A percentile compares a stretch with the other conserved stretches of the same genome.
Evolutionary conservation across 2,888 invertebrate genomes (phyloP).

Genomic region (Ophonus ardosiacus): DNA sequence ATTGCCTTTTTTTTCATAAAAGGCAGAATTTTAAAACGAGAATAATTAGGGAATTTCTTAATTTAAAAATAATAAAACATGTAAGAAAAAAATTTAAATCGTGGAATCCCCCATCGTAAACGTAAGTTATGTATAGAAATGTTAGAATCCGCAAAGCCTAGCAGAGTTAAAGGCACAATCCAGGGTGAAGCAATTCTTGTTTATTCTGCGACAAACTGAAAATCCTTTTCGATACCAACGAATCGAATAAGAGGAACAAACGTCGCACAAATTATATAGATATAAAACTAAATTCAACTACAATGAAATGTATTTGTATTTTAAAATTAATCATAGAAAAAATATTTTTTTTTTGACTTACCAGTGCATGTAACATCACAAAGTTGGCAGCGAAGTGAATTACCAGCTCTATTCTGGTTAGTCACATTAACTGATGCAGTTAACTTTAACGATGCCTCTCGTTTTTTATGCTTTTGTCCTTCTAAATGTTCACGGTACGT

Average conservation of each 20-base stretch:
- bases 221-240: constrained; percentile 44
- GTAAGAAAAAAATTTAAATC: no score
- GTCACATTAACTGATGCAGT: constrained; percentile 82
- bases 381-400: constrained; percentile 93
- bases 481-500: constrained; percentile 98
- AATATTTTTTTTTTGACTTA: constrained; percentile 64
- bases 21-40: no score
- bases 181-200: constrained; percentile 59
- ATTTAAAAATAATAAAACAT: no score
- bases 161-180: constrained; percentile 55
- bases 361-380: constrained; percentile 99
- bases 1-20: no score
- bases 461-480: constrained; percentile 99
- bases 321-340: not conserved
- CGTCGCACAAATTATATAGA: not conserved
- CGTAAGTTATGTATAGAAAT: constrained; percentile 1
- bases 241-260: constrained; percentile 51
- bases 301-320: no score
- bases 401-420: constrained; percentile 81
- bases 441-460: constrained; percentile 91
- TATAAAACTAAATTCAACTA: not conserved
- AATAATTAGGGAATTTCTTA: no score
- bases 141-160: constrained; percentile 58
- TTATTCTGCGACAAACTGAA: constrained; percentile 51
- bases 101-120: no score